Base-by-base conservation (phyloP, 2,797 vertebrate genomes). In the Rhynchotus rufescens region DNA sequence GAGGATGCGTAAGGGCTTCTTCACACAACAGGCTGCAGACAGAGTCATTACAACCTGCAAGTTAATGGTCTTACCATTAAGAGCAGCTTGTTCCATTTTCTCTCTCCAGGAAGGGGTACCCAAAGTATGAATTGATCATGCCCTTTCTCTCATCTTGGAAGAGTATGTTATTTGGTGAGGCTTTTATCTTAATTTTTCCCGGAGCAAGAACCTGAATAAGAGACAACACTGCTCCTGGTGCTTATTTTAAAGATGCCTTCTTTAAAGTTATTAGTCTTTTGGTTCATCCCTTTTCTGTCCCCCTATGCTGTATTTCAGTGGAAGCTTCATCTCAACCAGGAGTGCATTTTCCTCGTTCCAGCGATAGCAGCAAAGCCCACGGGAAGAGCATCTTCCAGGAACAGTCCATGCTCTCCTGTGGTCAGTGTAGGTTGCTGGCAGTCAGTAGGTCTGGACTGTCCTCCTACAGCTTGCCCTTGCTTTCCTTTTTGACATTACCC, bases 21-120 rank as follows among this genome's bases (percentile, higher is more conserved):
- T 79, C 68, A 30, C 9, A 15, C 10, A 51, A 76, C 14, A 56
- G 10, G 13, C 23, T 86, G n/a, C 28, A 77, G 49, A 73, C 81
- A 0, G 25, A 62, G n/a, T 49, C 25, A 60, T 67, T 64, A 69
- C 86, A 80, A 32, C 38, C 20, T 59, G 44, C 9, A 68, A 28
- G 45, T 45, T 62, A 56, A 1, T 1, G 25, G 6, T 62, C n/a
- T 66, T 52, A 30, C 22, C 25, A 12, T 5, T 45, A 40, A 12
- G 32, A 62, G n/a, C 26, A 49, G 6, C 34, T 86, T 60, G 15
- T 38, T 89, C 78, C n/a, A 23, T 85, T 84, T 69, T 69, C n/a
- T 57, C 16, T 71, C 8, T n/a, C 49, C 0, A 0, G 15, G 4
- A 74, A 1, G 1, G 5, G 67, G 19, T 47, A 69, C 12, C 14